These are phyloP conservation scores for Platyscapa corneri DNA, from an alignment of 1,140 invertebrate species.

Conservation along the genomic window DNA sequence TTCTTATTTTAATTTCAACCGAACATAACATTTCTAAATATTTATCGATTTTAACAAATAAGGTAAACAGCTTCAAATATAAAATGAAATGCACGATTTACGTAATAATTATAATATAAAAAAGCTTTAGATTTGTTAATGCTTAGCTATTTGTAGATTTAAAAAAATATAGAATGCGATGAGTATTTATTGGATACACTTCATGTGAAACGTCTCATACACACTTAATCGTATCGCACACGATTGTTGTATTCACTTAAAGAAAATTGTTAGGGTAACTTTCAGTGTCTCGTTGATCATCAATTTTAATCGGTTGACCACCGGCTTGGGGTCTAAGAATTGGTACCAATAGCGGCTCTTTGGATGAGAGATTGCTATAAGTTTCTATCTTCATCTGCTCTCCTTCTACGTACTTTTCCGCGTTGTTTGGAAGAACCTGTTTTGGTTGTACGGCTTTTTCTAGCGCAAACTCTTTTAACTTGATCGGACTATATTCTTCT, in stretches of 20 bases:
- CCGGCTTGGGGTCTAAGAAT: slow-evolving; percentile 33
- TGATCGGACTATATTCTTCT: background rate
- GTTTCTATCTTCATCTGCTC: background rate
- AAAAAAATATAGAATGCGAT: no score
- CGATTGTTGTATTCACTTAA: background rate
- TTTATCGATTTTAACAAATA: no score
- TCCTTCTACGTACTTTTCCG: background rate
- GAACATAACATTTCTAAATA: no score
- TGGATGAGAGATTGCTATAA: slow-evolving; percentile 47
- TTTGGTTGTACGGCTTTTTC: background rate
- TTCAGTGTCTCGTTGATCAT: background rate
- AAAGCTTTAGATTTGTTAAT: no score
- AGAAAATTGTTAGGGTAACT: slow-evolving; percentile 35
- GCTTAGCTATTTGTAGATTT: no score
- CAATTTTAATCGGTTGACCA: background rate
- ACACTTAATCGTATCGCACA: background rate
- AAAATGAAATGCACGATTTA: no score
- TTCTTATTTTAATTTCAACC: no score
- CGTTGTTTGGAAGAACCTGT: slow-evolving; percentile 37
- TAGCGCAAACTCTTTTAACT: slow-evolving; percentile 8
- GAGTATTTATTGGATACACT: background rate
- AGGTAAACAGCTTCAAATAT: no score
- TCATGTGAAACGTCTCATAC: background rate
- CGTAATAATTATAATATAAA: no score
- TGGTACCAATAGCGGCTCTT: slow-evolving; percentile 40